Conservation (phyloP, 2,888 invertebrate species). For the Acronicta leporina region DNA sequence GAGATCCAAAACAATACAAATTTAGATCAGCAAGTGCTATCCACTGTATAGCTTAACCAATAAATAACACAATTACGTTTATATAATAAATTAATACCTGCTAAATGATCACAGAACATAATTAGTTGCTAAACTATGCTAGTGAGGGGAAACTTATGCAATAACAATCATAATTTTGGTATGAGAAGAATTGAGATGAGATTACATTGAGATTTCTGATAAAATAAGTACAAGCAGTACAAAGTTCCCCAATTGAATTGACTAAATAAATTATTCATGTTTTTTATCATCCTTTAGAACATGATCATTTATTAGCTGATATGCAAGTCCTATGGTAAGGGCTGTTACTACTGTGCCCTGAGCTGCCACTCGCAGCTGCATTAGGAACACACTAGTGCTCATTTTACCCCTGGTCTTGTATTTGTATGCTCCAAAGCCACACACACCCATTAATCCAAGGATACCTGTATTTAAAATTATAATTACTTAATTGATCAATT, state of each 20-base stretch:
- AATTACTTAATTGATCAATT: too few relatives aligned
- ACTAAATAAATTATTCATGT: constrained; percentile 57
- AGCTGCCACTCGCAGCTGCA: constrained; percentile 95
- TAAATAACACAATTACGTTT: constrained; percentile 55
- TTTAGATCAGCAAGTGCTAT: constrained; percentile 31
- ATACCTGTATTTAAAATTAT: too few relatives aligned
- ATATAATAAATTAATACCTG: constrained; percentile 62
- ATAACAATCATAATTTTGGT: constrained; percentile 5
- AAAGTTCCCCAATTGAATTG: constrained; percentile 37
- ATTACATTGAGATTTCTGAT: constrained; percentile 50
- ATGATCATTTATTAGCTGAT: constrained; percentile 90
- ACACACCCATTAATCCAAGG: constrained; percentile 90
- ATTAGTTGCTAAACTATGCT: constrained; percentile 55
- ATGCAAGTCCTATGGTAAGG: constrained; percentile 92
- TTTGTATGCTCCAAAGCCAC: constrained; percentile 92
- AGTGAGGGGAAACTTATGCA: constrained; percentile 54
- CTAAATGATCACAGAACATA: constrained; percentile 73
- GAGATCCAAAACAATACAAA: constrained; percentile 30
- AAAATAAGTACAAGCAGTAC: constrained; percentile 19
- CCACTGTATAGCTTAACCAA: constrained; percentile 46
- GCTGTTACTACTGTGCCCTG: constrained; percentile 95
- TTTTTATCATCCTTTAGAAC: constrained; percentile 76
- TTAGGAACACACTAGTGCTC: constrained; percentile 94
- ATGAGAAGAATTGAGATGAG: constrained; percentile 19
- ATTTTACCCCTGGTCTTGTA: constrained; percentile 93